phyloP scores from a whole-genome alignment of 2,888 invertebrate species.

The Didymodactylos carnosus region DNA sequence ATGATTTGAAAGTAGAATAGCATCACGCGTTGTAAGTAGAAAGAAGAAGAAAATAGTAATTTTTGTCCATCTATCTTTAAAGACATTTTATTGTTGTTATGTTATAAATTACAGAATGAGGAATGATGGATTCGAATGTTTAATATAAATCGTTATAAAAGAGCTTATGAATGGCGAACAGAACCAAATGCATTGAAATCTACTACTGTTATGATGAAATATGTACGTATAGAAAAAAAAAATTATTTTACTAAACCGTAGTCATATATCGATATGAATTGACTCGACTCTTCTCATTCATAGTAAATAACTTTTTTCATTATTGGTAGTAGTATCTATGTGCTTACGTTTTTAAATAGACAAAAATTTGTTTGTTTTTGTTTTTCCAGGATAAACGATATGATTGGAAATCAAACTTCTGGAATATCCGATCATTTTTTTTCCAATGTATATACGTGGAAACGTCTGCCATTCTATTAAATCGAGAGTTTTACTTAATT shows the following conservation, averaged over 20 bases:
- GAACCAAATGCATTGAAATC: background rate
- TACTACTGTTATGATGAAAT: background rate
- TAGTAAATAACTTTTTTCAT: too few species aligned
- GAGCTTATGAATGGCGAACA: background rate
- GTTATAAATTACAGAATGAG: background rate
- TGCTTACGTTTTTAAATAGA: too few species aligned
- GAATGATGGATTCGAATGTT: background rate
- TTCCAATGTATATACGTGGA: background rate
- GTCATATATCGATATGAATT: too few species aligned
- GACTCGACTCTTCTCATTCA: too few species aligned
- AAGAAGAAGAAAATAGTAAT: too few species aligned
- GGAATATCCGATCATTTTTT: background rate
- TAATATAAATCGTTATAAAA: background rate
- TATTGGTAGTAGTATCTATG: too few species aligned
- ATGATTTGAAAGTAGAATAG: background rate
- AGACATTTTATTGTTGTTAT: too few species aligned
- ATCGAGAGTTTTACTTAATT: too few species aligned
- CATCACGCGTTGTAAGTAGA: background rate
- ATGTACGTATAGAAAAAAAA: background rate
- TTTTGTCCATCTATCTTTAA: too few species aligned
- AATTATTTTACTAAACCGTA: too few species aligned
- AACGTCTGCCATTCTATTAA: background rate
- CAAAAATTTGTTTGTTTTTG: too few species aligned
- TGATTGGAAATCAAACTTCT: background rate
- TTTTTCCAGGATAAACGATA: background rate